Evolutionary conservation across 2,888 invertebrate species (phyloP).

Genomic region (Dioctria linearis): DNA sequence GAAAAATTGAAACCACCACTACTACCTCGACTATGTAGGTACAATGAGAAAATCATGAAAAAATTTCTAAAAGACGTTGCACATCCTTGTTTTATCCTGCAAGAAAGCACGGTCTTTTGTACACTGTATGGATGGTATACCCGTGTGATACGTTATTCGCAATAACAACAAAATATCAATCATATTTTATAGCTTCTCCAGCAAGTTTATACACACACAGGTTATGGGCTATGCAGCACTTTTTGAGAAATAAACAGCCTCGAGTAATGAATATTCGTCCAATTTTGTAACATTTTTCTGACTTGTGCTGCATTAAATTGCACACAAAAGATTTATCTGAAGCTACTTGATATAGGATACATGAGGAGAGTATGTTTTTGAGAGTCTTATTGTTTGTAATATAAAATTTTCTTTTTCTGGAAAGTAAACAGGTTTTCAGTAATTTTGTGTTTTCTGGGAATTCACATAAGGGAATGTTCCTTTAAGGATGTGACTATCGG

Average conservation of each 20-base stretch:
- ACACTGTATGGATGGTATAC: not conserved
- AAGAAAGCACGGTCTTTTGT: not conserved
- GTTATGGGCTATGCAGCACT: slow-evolving; percentile 33
- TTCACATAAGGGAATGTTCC: too few relatives aligned
- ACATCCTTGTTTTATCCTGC: slow-evolving; percentile 3
- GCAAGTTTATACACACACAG: slow-evolving; percentile 26
- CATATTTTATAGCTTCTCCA: slow-evolving; percentile 20
- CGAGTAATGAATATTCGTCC: slow-evolving; percentile 27
- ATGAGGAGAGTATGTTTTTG: not conserved
- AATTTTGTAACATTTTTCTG: slow-evolving; percentile 6
- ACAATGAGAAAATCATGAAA: not conserved
- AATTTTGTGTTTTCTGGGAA: too few relatives aligned
- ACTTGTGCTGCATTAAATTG: slow-evolving; percentile 38
- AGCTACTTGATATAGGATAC: not conserved
- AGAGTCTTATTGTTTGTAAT: not conserved
- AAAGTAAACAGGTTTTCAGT: too few relatives aligned
- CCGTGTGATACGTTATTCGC: too few relatives aligned
- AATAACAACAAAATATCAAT: slow-evolving; percentile 14
- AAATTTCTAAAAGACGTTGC: not conserved
- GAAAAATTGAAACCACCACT: not conserved
- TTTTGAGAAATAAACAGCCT: slow-evolving; percentile 18
- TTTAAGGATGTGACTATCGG: too few relatives aligned
- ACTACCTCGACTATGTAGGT: not conserved
- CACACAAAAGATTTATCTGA: not conserved
- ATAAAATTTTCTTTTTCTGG: not conserved